Evolutionary conservation across 1,140 invertebrate genomes (phyloP).

Genomic region (Tetragonula clypearis): DNA sequence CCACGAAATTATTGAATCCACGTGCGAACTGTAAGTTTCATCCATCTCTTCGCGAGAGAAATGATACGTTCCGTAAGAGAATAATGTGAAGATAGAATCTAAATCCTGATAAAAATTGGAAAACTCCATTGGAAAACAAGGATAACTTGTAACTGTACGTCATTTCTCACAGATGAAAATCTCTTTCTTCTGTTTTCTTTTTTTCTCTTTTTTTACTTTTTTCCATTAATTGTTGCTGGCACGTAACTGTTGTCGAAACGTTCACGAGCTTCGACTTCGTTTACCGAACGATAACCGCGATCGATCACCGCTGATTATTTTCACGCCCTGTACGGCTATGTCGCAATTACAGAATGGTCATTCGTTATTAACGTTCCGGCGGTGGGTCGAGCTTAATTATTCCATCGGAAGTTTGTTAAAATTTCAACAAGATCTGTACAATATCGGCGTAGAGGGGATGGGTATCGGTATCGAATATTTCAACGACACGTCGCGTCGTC

Average conservation of each 20-base stretch:
- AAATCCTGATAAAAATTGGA: too few relatives aligned
- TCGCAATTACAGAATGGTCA: background rate
- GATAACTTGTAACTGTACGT: background rate
- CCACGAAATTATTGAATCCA: background rate
- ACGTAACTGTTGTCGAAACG: background rate
- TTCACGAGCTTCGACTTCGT: background rate
- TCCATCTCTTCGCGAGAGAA: too few relatives aligned
- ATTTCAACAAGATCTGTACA: background rate
- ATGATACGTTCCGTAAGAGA: background rate
- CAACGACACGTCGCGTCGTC: background rate
- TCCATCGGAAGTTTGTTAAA: conserved; percentile 2
- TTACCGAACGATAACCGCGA: background rate
- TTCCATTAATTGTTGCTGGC: background rate
- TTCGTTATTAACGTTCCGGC: conserved; percentile 15
- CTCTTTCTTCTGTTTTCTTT: background rate
- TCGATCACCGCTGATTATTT: conserved; percentile 1
- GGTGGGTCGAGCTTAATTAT: conserved; percentile 6
- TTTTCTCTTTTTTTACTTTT: background rate
- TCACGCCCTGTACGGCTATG: background rate
- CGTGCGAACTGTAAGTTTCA: background rate
- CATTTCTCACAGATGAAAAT: background rate
- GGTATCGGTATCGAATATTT: background rate
- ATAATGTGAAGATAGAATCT: background rate
- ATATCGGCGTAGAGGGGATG: too few relatives aligned
- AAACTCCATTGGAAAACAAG: too few relatives aligned